A percentile compares a stretch with the other conserved stretches of the same genome.
Conservation (phyloP, 2,113 vertebrate genomes). For the Opisthocomus hoazin region DNA sequence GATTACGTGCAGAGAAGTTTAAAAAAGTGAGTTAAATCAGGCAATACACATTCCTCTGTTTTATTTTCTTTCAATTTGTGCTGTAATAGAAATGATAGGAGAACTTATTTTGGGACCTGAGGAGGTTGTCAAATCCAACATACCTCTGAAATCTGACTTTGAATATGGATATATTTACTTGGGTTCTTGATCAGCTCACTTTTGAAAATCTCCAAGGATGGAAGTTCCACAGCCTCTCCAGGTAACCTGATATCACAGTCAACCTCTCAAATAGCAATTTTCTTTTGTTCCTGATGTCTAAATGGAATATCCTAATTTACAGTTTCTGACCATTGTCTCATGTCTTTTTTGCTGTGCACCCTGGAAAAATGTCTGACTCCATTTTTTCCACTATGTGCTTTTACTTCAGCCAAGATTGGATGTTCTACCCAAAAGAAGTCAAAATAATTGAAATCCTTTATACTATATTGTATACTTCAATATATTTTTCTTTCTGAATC, state of each 20-base stretch:
- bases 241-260: not conserved
- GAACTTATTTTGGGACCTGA: not conserved
- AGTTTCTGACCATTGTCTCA: not conserved
- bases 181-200: not conserved
- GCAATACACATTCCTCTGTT: not conserved
- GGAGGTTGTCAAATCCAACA: not conserved
- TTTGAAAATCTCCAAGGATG: not conserved
- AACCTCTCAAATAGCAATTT: not conserved
- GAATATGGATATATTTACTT: not conserved
- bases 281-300: not conserved
- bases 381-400: not conserved
- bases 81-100: not conserved
- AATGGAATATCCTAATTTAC: not conserved
- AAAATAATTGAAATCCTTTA: not conserved
- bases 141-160: not conserved
- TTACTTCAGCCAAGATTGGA: not conserved
- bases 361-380: not conserved
- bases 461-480: not conserved
- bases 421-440: not conserved
- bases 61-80: not conserved
- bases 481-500: not conserved
- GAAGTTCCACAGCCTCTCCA: not conserved
- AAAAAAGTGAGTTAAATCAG: not conserved
- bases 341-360: not conserved
- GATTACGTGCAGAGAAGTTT: not conserved